These are phyloP conservation scores for Ameiurus melas DNA, from an alignment of 2,113 vertebrate genomes.

Conservation along the genomic window DNA sequence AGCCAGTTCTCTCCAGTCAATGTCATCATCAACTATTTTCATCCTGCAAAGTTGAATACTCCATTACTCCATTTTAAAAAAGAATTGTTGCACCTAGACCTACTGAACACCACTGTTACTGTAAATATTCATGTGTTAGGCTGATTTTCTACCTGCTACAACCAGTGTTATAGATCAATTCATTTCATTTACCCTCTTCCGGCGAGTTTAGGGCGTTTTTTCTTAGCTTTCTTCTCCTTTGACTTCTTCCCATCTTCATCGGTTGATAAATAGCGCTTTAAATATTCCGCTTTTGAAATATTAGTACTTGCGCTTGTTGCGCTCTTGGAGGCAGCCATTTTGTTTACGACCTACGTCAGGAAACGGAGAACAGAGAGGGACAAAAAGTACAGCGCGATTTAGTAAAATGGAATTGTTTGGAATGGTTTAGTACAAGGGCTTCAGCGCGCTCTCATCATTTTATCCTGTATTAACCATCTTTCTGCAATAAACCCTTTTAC, in stretches of 20 bases:
- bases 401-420: background rate
- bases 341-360: conserved; percentile 38
- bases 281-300: conserved; percentile 74
- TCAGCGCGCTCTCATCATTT: too few relatives aligned
- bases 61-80: background rate
- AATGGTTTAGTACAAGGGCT: too few relatives aligned
- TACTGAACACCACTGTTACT: background rate
- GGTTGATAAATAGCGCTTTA: conserved; percentile 74
- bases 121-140: background rate
- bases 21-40: conserved; percentile 92
- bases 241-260: conserved; percentile 61
- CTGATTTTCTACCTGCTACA: background rate
- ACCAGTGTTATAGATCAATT: background rate
- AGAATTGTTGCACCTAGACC: background rate
- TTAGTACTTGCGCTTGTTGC: conserved; percentile 50
- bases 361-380: conserved; percentile 55
- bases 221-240: conserved; percentile 67
- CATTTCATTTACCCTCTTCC: conserved; percentile 64
- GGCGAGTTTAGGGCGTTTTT: conserved; percentile 61
- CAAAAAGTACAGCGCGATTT: conserved; percentile 45
- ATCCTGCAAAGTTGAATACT: conserved; percentile 72
- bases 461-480: too few relatives aligned
- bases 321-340: conserved; percentile 66
- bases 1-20: conserved; percentile 83
- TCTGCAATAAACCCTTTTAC: too few relatives aligned